phyloP scores from a whole-genome alignment of 2,113 vertebrate species.

The Eubucco bourcierii region DNA sequence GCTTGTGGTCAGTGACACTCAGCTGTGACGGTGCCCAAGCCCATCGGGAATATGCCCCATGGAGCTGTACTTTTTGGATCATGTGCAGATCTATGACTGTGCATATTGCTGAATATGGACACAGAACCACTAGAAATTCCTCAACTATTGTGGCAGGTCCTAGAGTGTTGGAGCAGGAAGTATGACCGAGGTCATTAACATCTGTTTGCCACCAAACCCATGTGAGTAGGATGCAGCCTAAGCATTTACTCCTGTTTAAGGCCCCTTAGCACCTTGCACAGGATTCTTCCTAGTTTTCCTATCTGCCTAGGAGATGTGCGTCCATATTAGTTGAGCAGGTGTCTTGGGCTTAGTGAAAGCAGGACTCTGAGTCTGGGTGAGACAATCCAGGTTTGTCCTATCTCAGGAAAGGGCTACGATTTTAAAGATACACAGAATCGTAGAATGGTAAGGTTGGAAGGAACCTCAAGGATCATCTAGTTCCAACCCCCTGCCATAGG shows the following conservation, averaged over 20 bases:
- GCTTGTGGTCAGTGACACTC: background rate
- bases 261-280: background rate
- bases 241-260: background rate
- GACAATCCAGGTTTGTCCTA: background rate
- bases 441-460: too few relatives aligned
- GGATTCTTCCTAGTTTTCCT: background rate
- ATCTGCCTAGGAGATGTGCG: background rate
- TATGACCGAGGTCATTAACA: background rate
- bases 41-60: background rate
- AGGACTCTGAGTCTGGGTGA: background rate
- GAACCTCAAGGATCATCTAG: too few relatives aligned
- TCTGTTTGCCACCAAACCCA: background rate
- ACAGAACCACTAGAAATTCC: background rate
- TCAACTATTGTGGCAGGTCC: background rate
- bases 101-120: rapidly evolving
- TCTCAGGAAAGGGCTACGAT: background rate
- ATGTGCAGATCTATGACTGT: rapidly evolving
- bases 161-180: background rate
- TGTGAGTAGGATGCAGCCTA: background rate
- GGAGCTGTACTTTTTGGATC: rapidly evolving
- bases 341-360: background rate
- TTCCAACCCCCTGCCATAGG: too few relatives aligned
- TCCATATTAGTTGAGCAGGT: background rate
- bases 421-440: background rate
- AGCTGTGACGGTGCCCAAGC: background rate